Conservation (phyloP, 2,888 invertebrate species). For the Idaea biselata region DNA sequence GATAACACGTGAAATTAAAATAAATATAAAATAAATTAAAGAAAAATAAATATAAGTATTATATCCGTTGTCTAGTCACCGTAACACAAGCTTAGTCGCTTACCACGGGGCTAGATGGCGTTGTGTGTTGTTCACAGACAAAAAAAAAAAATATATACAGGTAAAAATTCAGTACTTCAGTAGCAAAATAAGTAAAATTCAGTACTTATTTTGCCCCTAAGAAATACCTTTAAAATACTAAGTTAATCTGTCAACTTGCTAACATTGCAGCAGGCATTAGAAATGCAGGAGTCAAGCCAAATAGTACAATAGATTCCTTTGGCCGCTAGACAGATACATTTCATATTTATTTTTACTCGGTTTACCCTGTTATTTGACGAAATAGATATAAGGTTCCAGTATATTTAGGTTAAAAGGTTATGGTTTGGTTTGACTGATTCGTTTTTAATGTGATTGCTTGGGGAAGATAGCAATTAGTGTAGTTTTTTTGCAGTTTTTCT, state of each 20-base stretch:
- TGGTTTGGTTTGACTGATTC: not conserved
- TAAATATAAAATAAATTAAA: no score
- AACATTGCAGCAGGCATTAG: slow-evolving; percentile 17
- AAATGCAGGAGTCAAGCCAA: slow-evolving; percentile 41
- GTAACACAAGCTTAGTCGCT: no score
- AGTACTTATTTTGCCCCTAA: no score
- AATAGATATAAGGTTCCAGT: not conserved
- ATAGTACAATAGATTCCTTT: slow-evolving; percentile 40
- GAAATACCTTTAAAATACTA: not conserved
- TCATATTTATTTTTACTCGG: slow-evolving; percentile 9
- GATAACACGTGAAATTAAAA: no score
- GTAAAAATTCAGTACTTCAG: no score
- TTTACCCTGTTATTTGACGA: slow-evolving; percentile 9
- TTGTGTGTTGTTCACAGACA: no score
- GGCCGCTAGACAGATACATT: slow-evolving; percentile 37
- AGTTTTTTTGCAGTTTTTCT: not conserved
- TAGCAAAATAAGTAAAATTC: no score
- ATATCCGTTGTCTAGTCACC: no score
- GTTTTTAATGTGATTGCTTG: not conserved
- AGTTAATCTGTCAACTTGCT: not conserved
- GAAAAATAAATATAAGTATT: no score
- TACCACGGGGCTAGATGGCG: no score
- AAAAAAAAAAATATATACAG: no score
- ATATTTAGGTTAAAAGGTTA: not conserved
- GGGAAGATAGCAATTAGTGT: not conserved